Base-by-base conservation (phyloP, 2,113 vertebrate genomes). In the Ancistrus triradiatus region DNA sequence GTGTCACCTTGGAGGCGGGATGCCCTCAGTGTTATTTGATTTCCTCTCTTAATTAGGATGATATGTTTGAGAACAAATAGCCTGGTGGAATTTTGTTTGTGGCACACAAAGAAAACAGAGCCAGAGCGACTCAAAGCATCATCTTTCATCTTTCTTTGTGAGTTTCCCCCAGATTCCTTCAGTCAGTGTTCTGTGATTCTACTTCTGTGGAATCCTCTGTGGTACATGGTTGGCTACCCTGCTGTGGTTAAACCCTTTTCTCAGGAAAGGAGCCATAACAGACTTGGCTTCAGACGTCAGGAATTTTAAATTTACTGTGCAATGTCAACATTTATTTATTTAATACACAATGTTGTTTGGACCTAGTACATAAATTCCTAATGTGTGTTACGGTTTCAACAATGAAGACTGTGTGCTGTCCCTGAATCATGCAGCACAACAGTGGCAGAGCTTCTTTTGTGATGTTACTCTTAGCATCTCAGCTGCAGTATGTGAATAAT, bases 71-170 rank as follows among this genome's bases (percentile, higher is more conserved):
- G 50, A 56, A 24, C 19, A 66, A 60, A 48, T 25, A 50, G 28
- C 50, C 64, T 62, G 33, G n/a, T 47, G n/a, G n/a, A 55, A 48
- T 48, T 55, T 55, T 61, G 31, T 61, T 71, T 63, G 59, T 56
- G 15, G 59, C 18, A 17, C 25, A 51, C 15, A 65, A 38, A 47
- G 48, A 25, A 27, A 48, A 52, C 50, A 46, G 21, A 65, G 17
- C 31, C 35, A n/a, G 58, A 46, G 53, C 28, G 37, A 38, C 59
- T 59, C 57, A 46, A 27, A 56, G 59, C 53, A 43, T n/a, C 47
- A 46, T 61, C 69, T 70, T 77, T 73, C 52, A 69, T 64, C 72
- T 67, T 35, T 60, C 38, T 17, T 57, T 50, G 58, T 65, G 38
- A 51, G 46, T 52, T 64, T 71, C 63, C 48, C n/a, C 61, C 51